These are phyloP conservation scores for Vireo altiloquus DNA, from an alignment of 2,113 vertebrate genomes.

Conservation along the genomic window DNA sequence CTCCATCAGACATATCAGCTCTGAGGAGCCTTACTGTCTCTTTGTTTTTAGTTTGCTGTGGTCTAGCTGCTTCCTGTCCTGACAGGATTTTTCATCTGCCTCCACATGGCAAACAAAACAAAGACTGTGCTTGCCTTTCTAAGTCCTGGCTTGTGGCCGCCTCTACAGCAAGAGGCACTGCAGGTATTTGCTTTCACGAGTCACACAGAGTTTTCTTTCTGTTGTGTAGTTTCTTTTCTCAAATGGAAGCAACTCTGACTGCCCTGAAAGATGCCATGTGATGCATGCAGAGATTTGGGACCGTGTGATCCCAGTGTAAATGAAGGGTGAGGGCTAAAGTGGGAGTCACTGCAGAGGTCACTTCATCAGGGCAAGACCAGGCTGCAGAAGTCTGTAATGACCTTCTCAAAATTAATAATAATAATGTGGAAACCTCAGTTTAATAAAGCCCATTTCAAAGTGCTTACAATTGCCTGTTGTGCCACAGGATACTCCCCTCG, in stretches of 20 bases:
- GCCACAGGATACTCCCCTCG: neutral
- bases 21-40: neutral
- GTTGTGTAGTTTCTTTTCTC: neutral
- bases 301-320: neutral
- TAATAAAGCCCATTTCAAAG: neutral
- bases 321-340: neutral
- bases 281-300: neutral
- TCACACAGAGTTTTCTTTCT: neutral
- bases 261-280: neutral
- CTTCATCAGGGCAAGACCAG: neutral
- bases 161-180: neutral
- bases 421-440: neutral
- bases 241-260: neutral
- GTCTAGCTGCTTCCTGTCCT: slow-evolving; percentile 31
- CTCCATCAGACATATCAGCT: neutral
- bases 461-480: neutral
- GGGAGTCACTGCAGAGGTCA: neutral
- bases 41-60: slow-evolving; percentile 50
- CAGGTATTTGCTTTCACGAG: neutral
- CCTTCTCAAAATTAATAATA: neutral
- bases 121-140: neutral
- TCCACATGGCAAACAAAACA: neutral
- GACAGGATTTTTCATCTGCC: neutral
- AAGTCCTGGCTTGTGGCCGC: neutral
- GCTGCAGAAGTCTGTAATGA: neutral